A percentile compares a stretch with the other conserved stretches of the same genome.
Conservation (phyloP, 2,113 vertebrate genomes). For the Parotia lawesii region DNA sequence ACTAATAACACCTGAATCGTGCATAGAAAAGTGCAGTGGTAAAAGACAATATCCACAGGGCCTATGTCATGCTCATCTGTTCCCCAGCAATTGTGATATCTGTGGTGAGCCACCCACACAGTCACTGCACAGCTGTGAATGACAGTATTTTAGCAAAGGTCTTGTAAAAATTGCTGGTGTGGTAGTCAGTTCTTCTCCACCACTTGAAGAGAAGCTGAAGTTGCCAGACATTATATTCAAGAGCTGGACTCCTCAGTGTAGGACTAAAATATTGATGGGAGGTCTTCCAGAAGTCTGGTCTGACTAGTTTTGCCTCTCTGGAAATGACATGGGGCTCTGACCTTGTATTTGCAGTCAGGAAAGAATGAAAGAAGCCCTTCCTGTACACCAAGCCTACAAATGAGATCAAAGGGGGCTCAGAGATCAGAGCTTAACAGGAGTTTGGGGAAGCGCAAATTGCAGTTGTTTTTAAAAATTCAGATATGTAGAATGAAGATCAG, state of each 20-base stretch:
- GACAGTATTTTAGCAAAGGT: background rate
- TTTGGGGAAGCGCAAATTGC: background rate
- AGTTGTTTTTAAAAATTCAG: background rate
- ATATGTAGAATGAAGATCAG: background rate
- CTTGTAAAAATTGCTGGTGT: background rate
- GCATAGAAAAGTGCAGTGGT: background rate
- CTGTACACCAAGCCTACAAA: background rate
- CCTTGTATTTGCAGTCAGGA: background rate
- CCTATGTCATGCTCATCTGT: background rate
- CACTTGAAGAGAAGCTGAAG: background rate
- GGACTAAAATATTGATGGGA: background rate
- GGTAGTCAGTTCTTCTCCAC: background rate
- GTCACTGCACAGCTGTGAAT: background rate
- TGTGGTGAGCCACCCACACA: background rate
- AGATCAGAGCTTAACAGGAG: background rate
- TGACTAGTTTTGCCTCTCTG: background rate
- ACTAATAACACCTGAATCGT: background rate
- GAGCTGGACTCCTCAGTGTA: background rate
- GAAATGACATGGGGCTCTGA: background rate
- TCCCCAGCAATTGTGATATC: background rate
- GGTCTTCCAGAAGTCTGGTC: background rate
- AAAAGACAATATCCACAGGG: background rate
- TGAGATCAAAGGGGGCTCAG: background rate
- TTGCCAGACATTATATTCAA: background rate
- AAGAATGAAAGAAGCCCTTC: background rate